Evolutionary conservation across 2,113 vertebrate species (phyloP).

Genomic region (Mus pahari): DNA sequence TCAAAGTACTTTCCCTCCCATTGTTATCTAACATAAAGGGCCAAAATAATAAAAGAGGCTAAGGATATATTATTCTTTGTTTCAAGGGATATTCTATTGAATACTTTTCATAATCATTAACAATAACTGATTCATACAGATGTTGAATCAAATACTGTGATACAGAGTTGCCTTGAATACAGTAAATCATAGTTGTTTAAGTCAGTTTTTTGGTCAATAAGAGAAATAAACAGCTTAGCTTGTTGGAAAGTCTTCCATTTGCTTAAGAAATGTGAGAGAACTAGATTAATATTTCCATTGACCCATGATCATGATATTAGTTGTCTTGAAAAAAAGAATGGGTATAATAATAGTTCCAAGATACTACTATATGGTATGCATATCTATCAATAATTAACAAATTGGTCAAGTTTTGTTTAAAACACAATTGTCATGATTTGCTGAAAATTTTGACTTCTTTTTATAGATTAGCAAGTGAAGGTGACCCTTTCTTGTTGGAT

Average conservation of each 20-base stretch:
- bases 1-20: not conserved
- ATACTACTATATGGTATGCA: not conserved
- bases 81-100: not conserved
- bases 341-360: not conserved
- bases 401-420: not conserved
- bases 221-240: not conserved
- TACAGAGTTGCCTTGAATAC: not conserved
- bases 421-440: conserved; percentile 4
- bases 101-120: not conserved
- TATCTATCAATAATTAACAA: conserved; percentile 46
- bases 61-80: not conserved
- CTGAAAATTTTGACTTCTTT: not conserved
- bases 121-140: conserved; percentile 32
- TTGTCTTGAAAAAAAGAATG: not conserved
- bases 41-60: conserved; percentile 22
- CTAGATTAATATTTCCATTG: not conserved
- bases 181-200: not conserved
- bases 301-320: not conserved
- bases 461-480: not conserved
- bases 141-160: conserved; percentile 18
- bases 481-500: not conserved
- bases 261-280: not conserved
- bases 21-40: conserved; percentile 23
- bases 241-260: not conserved
- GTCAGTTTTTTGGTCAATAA: not conserved